Conservation (phyloP, 2,113 vertebrate genomes). For the Datnioides undecimradiatus region DNA sequence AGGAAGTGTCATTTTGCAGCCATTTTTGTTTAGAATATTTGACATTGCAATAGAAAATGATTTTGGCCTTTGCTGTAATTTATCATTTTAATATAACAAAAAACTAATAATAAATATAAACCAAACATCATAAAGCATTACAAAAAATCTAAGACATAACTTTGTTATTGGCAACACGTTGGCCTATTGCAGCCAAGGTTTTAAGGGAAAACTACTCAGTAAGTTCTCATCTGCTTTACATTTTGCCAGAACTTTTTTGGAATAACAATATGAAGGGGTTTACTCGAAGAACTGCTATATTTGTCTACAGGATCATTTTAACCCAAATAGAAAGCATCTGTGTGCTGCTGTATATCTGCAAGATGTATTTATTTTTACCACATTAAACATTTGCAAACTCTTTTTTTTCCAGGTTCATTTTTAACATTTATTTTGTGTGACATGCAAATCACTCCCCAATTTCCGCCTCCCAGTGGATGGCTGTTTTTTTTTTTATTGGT, state of each 20-base stretch:
- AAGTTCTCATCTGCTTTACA: not conserved
- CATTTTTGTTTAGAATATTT: not conserved
- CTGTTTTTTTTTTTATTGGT: not conserved
- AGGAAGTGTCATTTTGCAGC: not conserved
- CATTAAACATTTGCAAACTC: not conserved
- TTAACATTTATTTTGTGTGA: constrained; percentile 37
- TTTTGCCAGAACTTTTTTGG: constrained; percentile 40
- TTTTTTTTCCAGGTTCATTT: constrained; percentile 12
- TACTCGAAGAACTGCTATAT: constrained; percentile 42
- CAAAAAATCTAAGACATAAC: not conserved
- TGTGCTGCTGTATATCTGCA: constrained; percentile 16
- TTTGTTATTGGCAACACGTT: not conserved
- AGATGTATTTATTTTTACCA: constrained; percentile 27
- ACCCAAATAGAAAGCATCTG: constrained; percentile 30
- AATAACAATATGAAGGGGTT: not conserved
- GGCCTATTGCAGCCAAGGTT: constrained; percentile 2
- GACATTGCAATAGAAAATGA: not conserved
- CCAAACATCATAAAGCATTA: too few species aligned
- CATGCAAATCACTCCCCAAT: constrained; percentile 51
- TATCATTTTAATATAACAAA: constrained; percentile 5
- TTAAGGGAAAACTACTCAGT: not conserved
- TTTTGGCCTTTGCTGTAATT: not conserved
- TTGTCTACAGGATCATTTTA: constrained; percentile 50
- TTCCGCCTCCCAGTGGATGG: constrained; percentile 9
- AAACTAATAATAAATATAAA: too few species aligned